Evolutionary conservation across 2,888 invertebrate species (phyloP).

Genomic region (Eustalomyia histrio): DNA sequence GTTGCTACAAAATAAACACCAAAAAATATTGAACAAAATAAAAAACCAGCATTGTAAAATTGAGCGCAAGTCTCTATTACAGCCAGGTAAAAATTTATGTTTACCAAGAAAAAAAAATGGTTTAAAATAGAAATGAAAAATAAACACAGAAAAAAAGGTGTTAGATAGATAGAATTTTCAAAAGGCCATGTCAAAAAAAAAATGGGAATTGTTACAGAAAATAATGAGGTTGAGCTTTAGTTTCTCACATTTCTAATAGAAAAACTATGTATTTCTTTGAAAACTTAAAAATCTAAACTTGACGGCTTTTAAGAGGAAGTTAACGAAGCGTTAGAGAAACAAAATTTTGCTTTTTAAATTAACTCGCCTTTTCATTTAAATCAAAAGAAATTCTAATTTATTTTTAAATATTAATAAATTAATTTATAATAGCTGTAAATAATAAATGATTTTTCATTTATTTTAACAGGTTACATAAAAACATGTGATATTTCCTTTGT

Average conservation of each 20-base stretch:
- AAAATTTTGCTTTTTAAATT: too few species aligned
- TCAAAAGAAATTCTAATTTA: too few species aligned
- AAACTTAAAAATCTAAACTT: not conserved
- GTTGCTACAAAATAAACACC: not conserved
- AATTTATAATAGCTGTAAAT: too few species aligned
- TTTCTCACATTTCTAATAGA: conserved; percentile 12
- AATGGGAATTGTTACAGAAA: not conserved
- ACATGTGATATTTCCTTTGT: too few species aligned
- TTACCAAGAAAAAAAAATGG: not conserved
- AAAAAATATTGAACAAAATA: not conserved
- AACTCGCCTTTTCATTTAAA: too few species aligned
- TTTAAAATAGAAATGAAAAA: not conserved
- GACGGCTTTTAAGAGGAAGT: not conserved
- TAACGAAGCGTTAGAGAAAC: not conserved
- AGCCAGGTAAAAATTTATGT: not conserved
- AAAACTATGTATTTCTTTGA: not conserved
- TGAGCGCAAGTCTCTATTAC: not conserved
- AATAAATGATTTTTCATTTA: too few species aligned
- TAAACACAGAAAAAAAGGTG: not conserved
- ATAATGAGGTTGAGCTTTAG: conserved; percentile 37
- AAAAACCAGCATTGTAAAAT: not conserved
- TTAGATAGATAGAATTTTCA: not conserved
- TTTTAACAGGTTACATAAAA: too few species aligned
- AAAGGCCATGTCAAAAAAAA: conserved; percentile 15
- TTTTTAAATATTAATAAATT: too few species aligned